These are phyloP conservation scores for Ophioderma brevispina DNA, from an alignment of 35 echinoderm and acorn worm genomes.

Conservation along the genomic window DNA sequence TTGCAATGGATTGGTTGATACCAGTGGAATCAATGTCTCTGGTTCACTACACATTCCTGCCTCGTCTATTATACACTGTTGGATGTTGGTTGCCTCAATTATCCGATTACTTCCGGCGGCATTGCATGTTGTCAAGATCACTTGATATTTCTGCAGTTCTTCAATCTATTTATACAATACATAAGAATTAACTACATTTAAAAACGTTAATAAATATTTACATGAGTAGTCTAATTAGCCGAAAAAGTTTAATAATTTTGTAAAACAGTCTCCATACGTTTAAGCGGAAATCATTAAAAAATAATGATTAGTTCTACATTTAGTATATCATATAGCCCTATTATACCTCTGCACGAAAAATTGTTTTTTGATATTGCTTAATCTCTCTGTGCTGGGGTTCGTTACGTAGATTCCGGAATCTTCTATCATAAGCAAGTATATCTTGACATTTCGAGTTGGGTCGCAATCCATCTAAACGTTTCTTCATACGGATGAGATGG, in stretches of 20 bases:
- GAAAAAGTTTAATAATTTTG: no score
- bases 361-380: not conserved
- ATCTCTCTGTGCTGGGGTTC: not conserved
- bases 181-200: no score
- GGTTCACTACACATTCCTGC: conserved; percentile 86
- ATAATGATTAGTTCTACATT: no score
- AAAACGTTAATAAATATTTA: no score
- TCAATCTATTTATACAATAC: not conserved
- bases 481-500: conserved; percentile 33
- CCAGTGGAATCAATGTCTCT: conserved; percentile 74
- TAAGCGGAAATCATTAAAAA: no score
- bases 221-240: no score
- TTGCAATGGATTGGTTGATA: conserved; percentile 44
- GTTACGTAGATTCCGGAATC: not conserved
- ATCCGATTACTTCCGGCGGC: conserved; percentile 40
- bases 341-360: conserved; percentile 7
- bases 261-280: no score
- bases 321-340: no score
- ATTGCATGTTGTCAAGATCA: conserved; percentile 62
- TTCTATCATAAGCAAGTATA: conserved; percentile 21
- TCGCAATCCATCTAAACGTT: not conserved
- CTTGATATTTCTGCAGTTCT: conserved; percentile 23
- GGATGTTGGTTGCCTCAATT: conserved; percentile 26
- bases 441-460: conserved; percentile 14
- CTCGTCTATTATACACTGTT: conserved; percentile 82